Conservation (phyloP, 2,797 vertebrate genomes). For the Champsocephalus esox region DNA sequence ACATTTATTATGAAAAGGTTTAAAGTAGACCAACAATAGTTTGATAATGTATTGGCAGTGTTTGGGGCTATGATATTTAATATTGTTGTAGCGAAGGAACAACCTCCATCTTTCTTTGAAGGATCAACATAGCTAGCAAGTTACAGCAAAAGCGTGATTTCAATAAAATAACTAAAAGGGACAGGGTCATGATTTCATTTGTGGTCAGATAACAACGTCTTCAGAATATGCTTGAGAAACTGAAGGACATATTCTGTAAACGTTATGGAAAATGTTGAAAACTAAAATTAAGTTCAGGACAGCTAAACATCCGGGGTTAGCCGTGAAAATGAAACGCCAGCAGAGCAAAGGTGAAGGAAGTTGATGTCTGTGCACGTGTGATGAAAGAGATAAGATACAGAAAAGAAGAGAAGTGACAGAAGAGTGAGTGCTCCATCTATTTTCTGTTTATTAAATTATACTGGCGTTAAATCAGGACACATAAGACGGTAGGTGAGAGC, state of each 20-base stretch:
- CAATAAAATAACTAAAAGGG: background rate
- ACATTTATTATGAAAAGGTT: background rate
- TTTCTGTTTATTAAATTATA: conserved; percentile 67
- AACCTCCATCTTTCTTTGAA: background rate
- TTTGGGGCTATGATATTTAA: background rate
- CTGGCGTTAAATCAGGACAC: conserved; percentile 51
- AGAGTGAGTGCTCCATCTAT: conserved; percentile 38
- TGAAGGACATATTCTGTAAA: background rate
- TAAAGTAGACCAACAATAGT: background rate
- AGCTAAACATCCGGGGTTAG: conserved; percentile 6
- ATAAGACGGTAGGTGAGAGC: conserved; percentile 40
- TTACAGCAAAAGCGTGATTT: background rate
- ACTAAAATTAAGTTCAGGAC: background rate
- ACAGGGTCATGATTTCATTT: background rate
- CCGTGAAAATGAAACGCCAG: conserved; percentile 2
- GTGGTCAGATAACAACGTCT: background rate
- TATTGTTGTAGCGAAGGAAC: background rate
- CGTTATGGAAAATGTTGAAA: background rate
- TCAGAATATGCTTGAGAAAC: background rate
- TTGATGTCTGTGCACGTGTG: conserved; percentile 27
- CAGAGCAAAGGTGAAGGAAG: conserved; percentile 17
- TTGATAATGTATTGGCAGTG: background rate
- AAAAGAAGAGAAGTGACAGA: conserved; percentile 15
- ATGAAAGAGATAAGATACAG: conserved; percentile 23
- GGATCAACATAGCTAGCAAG: background rate